Evolutionary conservation across 2,797 vertebrate genomes (phyloP), one percentile per base, ranked within the genome.

Genomic region (Neomorphus geoffroyi): DNA sequence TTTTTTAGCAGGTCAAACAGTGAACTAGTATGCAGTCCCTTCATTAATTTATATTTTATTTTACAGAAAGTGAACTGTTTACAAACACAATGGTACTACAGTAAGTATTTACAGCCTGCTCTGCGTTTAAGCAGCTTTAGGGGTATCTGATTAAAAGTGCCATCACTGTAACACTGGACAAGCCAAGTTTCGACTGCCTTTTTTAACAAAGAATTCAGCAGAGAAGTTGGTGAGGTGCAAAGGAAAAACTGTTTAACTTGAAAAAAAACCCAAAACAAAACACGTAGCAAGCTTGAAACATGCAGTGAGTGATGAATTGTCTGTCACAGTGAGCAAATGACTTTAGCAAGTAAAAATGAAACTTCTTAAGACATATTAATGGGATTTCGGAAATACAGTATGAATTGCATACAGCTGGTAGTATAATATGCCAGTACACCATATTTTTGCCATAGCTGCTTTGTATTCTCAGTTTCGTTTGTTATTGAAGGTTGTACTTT

Each of bases 321-420:
- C 80, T 94, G 54, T 96, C 85, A 97, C 79, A 96, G 96, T 33
- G 45, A 94, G 92, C 88, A 94, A 96, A 97, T 93, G 91, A 96
- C 80, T 90, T 82, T 88, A 95, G 51, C 92, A 95, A 96, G 94
- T 95, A 90, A 96, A 97, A 97, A 94, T 96, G 93, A 93, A 92
- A 95, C 94, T 97, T 97, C 92, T 96, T 93, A 95, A 96, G 94
- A 80, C 85, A 97, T 83, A 90, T 64, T 91, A 84, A 96, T 35
- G 65, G 82, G 65, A 95, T 80, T 96, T 96, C 86, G 85, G 74
- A 96, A 96, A 74, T 86, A 94, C 37, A 89, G 41, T 66, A 95
- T 26, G 2, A 97, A 96, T 87, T 93, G 93, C 94, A 93, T 74
- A 91, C 18, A 90, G 57, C 53, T 88, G 23, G 41, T 86, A 85